These are phyloP conservation scores for Tolmerus cingulatus DNA, from an alignment of 2,888 invertebrate species.

Conservation along the genomic window DNA sequence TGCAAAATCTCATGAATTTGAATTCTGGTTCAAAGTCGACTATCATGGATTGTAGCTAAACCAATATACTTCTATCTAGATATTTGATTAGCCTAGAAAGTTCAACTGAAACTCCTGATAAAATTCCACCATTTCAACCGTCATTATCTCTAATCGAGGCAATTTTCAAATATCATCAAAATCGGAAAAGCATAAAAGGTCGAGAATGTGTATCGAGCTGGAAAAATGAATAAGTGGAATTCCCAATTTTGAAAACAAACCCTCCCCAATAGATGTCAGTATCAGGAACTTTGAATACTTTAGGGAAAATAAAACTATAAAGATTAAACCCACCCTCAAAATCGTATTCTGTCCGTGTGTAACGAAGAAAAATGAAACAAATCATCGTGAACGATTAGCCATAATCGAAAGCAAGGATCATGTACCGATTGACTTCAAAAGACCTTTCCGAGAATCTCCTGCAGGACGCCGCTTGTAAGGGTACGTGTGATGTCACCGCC, in stretches of 20 bases:
- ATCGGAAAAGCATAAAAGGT: not conserved
- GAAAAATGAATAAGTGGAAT: not conserved
- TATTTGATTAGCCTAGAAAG: too few relatives aligned
- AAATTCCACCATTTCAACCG: not conserved
- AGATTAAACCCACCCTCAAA: not conserved
- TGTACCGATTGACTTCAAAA: not conserved
- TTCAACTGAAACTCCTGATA: too few relatives aligned
- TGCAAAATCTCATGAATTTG: too few relatives aligned
- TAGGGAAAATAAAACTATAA: not conserved
- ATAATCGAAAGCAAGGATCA: not conserved
- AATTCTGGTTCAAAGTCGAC: too few relatives aligned
- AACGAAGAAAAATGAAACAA: not conserved
- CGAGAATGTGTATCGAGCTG: not conserved
- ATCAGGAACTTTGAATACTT: not conserved
- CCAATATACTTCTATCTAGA: too few relatives aligned
- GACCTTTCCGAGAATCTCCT: not conserved
- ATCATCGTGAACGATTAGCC: not conserved
- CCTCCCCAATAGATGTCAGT: not conserved
- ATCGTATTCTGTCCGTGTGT: not conserved
- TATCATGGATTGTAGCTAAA: too few relatives aligned
- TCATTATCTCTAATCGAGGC: not conserved
- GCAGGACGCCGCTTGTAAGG: not conserved
- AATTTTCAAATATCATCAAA: not conserved
- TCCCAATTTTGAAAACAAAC: not conserved
- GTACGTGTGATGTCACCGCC: not conserved